phyloP scores from a whole-genome alignment of 2,797 vertebrate species.

The Fistularia commersonii region DNA sequence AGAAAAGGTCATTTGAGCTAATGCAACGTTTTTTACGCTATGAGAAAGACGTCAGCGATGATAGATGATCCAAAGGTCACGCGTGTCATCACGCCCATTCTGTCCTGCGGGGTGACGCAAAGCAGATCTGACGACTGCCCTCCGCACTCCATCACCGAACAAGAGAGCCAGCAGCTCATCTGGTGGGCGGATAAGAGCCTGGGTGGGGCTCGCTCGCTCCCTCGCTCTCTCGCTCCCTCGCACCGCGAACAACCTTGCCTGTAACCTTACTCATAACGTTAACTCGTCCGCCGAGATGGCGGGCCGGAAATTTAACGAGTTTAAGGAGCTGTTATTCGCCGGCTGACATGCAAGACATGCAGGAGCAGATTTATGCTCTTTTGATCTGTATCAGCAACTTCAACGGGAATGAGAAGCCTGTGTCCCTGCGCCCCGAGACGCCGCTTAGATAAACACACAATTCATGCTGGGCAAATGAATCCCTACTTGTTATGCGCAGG shows the following conservation, averaged over 20 bases:
- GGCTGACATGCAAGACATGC: neutral
- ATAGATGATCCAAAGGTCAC: constrained; percentile 63
- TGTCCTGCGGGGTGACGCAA: constrained; percentile 49
- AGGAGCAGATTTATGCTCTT: constrained; percentile 25
- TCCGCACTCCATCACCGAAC: constrained; percentile 27
- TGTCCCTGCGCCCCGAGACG: constrained; percentile 12
- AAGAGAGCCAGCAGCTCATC: constrained; percentile 28
- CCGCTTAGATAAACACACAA: constrained; percentile 48
- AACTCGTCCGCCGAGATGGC: constrained; percentile 13
- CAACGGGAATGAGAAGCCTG: constrained; percentile 33
- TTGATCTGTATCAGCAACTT: constrained; percentile 55
- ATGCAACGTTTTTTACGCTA: constrained; percentile 57
- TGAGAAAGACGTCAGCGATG: constrained; percentile 40
- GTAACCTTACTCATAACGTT: constrained; percentile 22
- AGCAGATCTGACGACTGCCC: constrained; percentile 51
- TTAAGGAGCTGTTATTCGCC: constrained; percentile 20
- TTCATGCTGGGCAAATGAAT: constrained; percentile 46
- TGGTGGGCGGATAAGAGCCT: constrained; percentile 36
- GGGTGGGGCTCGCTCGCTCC: constrained; percentile 28
- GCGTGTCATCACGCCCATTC: constrained; percentile 51
- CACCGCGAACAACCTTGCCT: constrained; percentile 32
- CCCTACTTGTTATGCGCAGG: constrained; percentile 51
- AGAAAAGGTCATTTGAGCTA: constrained; percentile 65
- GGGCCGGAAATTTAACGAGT: constrained; percentile 7
- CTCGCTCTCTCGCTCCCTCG: neutral